A percentile compares a stretch with the other conserved stretches of the same genome.
These are phyloP conservation scores for Calycopis cecrops DNA, from an alignment of 1,140 invertebrate species.

Conservation along the genomic window DNA sequence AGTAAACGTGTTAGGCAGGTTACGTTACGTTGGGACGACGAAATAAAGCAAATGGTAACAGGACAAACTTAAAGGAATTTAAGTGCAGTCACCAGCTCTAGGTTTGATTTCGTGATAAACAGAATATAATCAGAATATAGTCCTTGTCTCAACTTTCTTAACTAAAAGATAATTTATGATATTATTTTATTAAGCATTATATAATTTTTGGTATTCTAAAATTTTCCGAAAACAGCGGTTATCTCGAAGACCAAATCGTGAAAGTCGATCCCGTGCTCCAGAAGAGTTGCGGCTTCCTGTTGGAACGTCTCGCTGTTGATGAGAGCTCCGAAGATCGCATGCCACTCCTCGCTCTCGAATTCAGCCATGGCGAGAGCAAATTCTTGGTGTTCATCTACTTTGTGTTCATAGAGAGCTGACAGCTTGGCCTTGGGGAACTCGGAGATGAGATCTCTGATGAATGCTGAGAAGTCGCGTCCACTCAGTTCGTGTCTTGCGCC, in stretches of 20 bases:
- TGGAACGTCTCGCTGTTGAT: slow-evolving; percentile 47
- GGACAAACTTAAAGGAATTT: too few relatives aligned
- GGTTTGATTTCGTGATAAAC: too few relatives aligned
- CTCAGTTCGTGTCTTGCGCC: slow-evolving; percentile 34
- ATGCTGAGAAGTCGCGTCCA: slow-evolving; percentile 42
- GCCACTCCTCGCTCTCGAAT: slow-evolving; percentile 48
- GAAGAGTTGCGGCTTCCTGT: slow-evolving; percentile 38
- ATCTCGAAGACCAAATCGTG: slow-evolving; percentile 36
- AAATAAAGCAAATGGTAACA: too few relatives aligned
- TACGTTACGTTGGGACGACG: too few relatives aligned
- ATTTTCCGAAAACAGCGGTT: slow-evolving; percentile 47
- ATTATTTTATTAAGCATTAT: not conserved
- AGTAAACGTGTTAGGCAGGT: too few relatives aligned
- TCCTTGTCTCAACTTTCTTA: too few relatives aligned
- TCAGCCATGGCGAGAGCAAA: slow-evolving; percentile 52
- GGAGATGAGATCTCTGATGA: slow-evolving; percentile 40
- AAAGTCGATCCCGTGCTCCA: slow-evolving; percentile 47
- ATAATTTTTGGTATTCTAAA: slow-evolving; percentile 18
- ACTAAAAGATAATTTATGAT: too few relatives aligned
- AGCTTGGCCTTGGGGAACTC: slow-evolving; percentile 51
- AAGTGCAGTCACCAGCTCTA: too few relatives aligned
- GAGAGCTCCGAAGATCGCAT: slow-evolving; percentile 37
- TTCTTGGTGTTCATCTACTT: slow-evolving; percentile 46
- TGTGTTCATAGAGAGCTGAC: slow-evolving; percentile 48
- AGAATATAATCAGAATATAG: too few relatives aligned